phyloP scores from a whole-genome alignment of 2,113 vertebrate species.

The Mirza zaza region DNA sequence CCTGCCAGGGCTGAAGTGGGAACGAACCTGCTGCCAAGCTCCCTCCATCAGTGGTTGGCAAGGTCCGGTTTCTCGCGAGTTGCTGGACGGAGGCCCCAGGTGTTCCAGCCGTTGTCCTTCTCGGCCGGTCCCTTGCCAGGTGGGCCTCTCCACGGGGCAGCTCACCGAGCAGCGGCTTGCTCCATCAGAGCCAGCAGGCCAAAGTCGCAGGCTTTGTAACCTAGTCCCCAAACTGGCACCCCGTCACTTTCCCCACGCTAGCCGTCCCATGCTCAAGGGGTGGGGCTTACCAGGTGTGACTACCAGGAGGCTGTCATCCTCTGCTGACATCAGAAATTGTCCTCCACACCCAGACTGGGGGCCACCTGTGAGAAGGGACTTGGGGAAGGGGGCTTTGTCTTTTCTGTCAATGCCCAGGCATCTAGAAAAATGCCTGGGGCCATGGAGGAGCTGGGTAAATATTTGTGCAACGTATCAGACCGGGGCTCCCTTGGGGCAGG shows the following conservation, averaged over 20 bases:
- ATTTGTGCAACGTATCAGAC: accelerated
- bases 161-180: accelerated
- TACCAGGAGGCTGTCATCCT: accelerated
- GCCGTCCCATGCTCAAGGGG: accelerated
- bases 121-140: accelerated
- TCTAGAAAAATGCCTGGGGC: background rate
- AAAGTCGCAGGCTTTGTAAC: background rate
- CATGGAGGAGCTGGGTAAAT: background rate
- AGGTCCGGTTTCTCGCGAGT: accelerated
- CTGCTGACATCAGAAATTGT: accelerated
- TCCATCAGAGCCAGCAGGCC: accelerated
- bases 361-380: background rate
- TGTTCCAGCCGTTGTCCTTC: background rate
- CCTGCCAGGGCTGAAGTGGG: background rate
- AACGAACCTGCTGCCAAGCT: background rate
- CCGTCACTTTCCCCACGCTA: accelerated
- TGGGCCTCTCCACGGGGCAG: accelerated
- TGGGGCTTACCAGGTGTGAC: background rate
- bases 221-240: background rate
- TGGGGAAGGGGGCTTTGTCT: accelerated
- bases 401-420: background rate
- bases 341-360: no score
- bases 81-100: background rate
- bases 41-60: accelerated
- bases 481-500: background rate